Conservation (phyloP, 1,140 invertebrate genomes). For the Drosophila watanabei region DNA sequence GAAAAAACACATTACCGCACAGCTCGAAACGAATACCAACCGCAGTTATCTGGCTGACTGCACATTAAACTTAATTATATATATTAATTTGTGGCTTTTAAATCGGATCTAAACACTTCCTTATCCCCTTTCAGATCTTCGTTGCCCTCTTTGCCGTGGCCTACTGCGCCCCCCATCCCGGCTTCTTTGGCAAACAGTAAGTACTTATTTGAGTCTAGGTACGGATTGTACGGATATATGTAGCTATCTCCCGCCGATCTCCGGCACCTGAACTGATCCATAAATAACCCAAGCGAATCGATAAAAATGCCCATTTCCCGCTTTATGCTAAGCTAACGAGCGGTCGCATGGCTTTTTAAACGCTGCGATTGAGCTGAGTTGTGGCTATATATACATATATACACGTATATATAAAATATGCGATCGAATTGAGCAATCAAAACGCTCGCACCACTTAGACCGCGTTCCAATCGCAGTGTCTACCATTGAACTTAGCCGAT, state of each 20-base stretch:
- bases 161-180: constrained; percentile 72
- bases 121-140: constrained; percentile 62
- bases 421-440: constrained; percentile 74
- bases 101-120: constrained; percentile 19
- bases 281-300: constrained; percentile 39
- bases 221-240: neutral
- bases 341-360: constrained; percentile 70
- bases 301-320: constrained; percentile 60
- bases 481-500: constrained; percentile 61
- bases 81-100: constrained; percentile 20
- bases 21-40: too few relatives aligned
- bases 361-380: constrained; percentile 32
- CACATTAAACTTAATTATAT: constrained; percentile 29
- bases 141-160: constrained; percentile 73
- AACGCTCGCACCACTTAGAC: constrained; percentile 43
- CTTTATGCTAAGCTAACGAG: constrained; percentile 58
- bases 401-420: constrained; percentile 50
- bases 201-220: constrained; percentile 23
- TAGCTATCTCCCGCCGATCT: neutral
- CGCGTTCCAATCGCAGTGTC: constrained; percentile 8
- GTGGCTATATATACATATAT: neutral
- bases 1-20: neutral
- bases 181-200: constrained; percentile 84
- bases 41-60: constrained; percentile 4
- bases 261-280: constrained; percentile 29